Evolutionary conservation across 2,113 vertebrate species (phyloP).

Genomic region (Nyctereutes procyonoides): DNA sequence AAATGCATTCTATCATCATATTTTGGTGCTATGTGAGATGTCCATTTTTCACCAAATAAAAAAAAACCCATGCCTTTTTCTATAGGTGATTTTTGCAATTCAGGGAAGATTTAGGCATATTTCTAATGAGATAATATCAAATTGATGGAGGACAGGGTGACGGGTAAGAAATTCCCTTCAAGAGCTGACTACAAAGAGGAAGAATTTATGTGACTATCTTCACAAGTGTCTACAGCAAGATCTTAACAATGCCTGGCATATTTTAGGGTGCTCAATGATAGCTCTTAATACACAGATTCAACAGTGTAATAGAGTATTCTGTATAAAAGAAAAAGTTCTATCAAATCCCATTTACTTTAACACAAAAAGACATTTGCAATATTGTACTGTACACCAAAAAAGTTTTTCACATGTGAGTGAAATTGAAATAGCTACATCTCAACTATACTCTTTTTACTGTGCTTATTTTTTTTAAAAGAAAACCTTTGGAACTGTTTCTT

Average conservation of each 20-base stretch:
- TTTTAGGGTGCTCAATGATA: background rate
- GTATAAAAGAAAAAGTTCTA: background rate
- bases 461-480: background rate
- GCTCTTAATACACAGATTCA: background rate
- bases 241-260: background rate
- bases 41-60: conserved; percentile 24
- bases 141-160: background rate
- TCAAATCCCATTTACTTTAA: conserved; percentile 16
- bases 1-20: background rate
- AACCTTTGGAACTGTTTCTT: background rate
- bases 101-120: background rate
- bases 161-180: background rate
- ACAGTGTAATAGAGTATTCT: background rate
- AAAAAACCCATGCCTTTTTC: background rate
- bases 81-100: background rate
- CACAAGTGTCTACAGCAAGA: background rate
- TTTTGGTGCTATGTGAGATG: conserved; percentile 14
- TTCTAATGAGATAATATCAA: conserved; percentile 35
- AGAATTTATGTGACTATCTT: background rate
- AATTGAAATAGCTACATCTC: conserved; percentile 35
- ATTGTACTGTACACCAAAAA: conserved; percentile 15
- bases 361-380: background rate
- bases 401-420: background rate
- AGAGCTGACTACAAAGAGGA: conserved; percentile 37
- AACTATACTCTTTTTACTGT: background rate